Base-by-base conservation (phyloP, 2,113 vertebrate genomes). In the Apus apus region DNA sequence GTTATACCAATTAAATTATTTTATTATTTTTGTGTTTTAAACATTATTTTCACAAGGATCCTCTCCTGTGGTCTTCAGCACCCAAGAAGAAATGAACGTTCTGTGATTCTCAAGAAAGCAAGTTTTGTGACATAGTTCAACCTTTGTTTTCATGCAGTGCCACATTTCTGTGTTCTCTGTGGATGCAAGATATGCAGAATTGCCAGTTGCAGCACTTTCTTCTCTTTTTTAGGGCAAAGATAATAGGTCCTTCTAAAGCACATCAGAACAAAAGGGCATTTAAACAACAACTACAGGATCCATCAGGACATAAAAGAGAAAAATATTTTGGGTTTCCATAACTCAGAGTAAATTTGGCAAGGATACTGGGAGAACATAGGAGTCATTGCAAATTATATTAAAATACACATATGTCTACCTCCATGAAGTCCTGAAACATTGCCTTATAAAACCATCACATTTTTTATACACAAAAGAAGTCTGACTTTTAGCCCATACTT, bases 1-100 rank as follows among this genome's bases (percentile, higher is more conserved):
- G 17, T 29, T 81, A 80, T 26, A 74, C 15, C 26, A 91, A 90
- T 38, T 56, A 51, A 91, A 12, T 68, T 7, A 67, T 95, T 90
- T 92, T 53, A 74, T 85, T 21, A 30, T 68, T 93, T 93, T 88
- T 90, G 50, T 88, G 26, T 85, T 97, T 97, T 91, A 94, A 92
- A 92, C 4, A 74, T 87, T 91, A 82, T 90, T 96, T 93, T 53
- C 17, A 87, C 26, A 72, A n/a, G 27, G 70, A 12, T 68, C 25
- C 62, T 57, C 94, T 97, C 60, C 53, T 95, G 54, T 53, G 65
- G 48, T 11, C 36, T 91, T 93, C 40, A 53, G 66, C 79, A 13
- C 32, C 53, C 8, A 3, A 65, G 13, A 88, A 88, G 17, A 82
- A 90, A 23, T 87, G 25, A 71, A 94, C 96, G 82, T 83, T 0